These are phyloP conservation scores for Coilia nasus DNA, from an alignment of 2,797 vertebrate species.

Conservation along the genomic window DNA sequence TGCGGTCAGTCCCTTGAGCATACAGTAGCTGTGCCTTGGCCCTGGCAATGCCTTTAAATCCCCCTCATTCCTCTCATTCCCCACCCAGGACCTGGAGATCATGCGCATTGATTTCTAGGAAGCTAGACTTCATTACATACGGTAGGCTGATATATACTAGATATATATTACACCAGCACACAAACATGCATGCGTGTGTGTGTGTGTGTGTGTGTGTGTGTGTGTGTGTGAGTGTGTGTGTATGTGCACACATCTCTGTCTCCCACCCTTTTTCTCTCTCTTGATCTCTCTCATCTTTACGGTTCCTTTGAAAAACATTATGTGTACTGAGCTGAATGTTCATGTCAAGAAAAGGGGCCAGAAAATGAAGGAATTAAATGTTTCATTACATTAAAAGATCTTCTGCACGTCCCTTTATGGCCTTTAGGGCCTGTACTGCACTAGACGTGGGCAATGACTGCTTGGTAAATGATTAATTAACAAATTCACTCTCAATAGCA, in stretches of 20 bases:
- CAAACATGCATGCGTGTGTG: background rate
- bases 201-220: slow-evolving; percentile 7
- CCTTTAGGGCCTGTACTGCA: background rate
- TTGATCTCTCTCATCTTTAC: background rate
- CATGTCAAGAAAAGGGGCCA: background rate
- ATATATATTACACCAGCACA: background rate
- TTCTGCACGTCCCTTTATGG: background rate
- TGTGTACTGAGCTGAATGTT: background rate
- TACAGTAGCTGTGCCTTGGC: background rate
- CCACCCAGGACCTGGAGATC: background rate
- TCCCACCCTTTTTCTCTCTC: background rate
- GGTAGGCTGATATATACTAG: background rate
- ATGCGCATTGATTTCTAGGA: background rate
- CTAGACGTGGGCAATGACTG: background rate
- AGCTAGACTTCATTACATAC: background rate
- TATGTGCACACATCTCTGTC: background rate
- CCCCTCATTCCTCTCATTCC: background rate
- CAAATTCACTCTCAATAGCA: background rate
- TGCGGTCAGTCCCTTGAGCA: background rate
- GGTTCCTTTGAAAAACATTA: background rate
- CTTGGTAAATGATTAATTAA: background rate
- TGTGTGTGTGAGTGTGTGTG: background rate
- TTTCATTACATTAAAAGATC: background rate
- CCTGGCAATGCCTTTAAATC: background rate
- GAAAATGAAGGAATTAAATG: background rate